Conservation (phyloP, 2,113 vertebrate species). For the Sterrhoptilus dennistouni region DNA sequence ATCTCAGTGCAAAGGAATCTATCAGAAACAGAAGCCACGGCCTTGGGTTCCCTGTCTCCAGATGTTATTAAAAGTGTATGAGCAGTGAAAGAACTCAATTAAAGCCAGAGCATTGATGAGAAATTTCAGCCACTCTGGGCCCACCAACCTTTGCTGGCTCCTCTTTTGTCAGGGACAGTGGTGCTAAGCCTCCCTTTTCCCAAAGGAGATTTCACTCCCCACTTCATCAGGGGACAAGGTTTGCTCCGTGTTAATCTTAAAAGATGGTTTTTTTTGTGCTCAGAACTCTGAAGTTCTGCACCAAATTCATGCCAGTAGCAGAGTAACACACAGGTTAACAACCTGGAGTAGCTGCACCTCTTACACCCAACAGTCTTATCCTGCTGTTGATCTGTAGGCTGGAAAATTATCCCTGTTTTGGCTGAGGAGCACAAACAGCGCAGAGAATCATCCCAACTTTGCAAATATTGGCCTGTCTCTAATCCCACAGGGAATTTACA, state of each 20-base stretch:
- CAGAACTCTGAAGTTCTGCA: accelerated
- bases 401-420: neutral
- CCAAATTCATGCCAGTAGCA: neutral
- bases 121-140: neutral
- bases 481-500: neutral
- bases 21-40: constrained; percentile 74
- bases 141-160: neutral
- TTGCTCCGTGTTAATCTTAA: neutral
- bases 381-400: accelerated
- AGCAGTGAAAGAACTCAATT: constrained; percentile 46
- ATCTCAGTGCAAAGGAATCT: constrained; percentile 76
- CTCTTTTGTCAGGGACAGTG: neutral
- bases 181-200: neutral
- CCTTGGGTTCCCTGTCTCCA: constrained; percentile 30
- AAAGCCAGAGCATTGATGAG: neutral
- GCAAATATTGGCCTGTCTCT: neutral
- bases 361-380: neutral
- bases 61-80: constrained; percentile 45
- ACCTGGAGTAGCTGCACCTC: neutral
- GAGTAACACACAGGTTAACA: neutral
- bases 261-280: accelerated
- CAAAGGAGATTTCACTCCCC: neutral
- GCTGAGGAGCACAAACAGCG: neutral
- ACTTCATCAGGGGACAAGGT: accelerated
- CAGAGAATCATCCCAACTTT: neutral